These are phyloP conservation scores for Labeo calbasu DNA, from an alignment of 2,797 vertebrate species.

Conservation along the genomic window DNA sequence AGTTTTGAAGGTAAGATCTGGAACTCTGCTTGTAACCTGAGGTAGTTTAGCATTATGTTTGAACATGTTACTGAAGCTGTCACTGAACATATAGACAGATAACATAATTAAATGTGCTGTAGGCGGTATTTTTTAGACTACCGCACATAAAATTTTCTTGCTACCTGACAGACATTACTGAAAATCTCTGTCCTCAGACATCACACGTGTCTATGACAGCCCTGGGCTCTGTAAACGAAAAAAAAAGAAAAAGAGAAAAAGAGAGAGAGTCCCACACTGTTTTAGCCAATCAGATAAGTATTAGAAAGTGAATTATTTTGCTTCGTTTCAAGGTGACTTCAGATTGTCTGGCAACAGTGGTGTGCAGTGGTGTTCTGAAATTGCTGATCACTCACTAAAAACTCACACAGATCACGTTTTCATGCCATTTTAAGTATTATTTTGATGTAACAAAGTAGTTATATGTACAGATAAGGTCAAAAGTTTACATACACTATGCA, in stretches of 20 bases:
- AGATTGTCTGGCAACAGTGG: neutral
- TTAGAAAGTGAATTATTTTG: neutral
- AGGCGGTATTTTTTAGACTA: neutral
- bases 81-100: neutral
- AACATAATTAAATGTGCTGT: slow-evolving; percentile 3
- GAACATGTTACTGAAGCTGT: slow-evolving; percentile 1
- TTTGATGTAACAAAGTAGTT: no score
- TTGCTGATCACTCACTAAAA: no score
- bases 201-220: neutral
- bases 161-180: neutral
- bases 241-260: neutral
- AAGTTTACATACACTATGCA: no score
- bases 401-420: no score
- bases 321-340: neutral
- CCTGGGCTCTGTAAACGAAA: neutral
- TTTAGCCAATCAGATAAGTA: neutral
- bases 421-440: no score
- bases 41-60: neutral
- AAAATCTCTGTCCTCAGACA: neutral
- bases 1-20: neutral
- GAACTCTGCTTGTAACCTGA: neutral
- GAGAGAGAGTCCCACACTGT: neutral
- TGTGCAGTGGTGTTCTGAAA: no score
- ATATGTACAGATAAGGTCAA: no score
- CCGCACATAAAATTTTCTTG: neutral